Percentiles rank a stretch among this genome's conserved stretches.
Conservation (phyloP, 1,140 invertebrate genomes). For the Lepidurus packardi region DNA sequence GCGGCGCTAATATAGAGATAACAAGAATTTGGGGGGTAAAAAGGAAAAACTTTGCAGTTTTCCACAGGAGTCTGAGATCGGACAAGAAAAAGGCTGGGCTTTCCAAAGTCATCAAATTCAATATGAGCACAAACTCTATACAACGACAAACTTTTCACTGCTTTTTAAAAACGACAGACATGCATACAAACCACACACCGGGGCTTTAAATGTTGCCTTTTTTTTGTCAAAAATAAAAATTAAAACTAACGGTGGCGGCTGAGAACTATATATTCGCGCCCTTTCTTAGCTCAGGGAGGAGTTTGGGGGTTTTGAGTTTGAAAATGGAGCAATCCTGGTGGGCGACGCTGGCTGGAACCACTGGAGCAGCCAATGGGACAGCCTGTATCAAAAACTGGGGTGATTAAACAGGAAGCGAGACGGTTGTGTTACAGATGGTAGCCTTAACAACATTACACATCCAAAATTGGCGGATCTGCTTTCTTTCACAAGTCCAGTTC, state of each 20-base stretch:
- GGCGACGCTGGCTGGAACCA: too few relatives aligned
- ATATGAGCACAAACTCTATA: background rate
- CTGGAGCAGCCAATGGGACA: too few relatives aligned
- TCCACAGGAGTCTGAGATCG: background rate
- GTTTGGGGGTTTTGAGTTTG: too few relatives aligned
- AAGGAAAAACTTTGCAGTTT: conserved; percentile 5
- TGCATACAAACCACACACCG: background rate
- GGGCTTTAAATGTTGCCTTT: background rate
- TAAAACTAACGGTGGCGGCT: too few relatives aligned
- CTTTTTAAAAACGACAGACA: background rate
- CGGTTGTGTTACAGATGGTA: too few relatives aligned
- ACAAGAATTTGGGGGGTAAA: background rate
- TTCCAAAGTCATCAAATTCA: conserved; percentile 14
- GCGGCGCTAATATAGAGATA: background rate
- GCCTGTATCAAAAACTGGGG: too few relatives aligned
- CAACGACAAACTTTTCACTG: background rate
- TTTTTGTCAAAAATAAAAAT: background rate
- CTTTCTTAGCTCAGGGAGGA: too few relatives aligned
- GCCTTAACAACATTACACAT: too few relatives aligned
- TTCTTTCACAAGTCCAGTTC: background rate
- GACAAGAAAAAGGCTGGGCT: conserved; percentile 14
- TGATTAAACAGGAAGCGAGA: too few relatives aligned
- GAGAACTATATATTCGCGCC: too few relatives aligned
- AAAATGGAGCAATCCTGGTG: too few relatives aligned
- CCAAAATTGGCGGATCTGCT: background rate